Evolutionary conservation across 2,113 vertebrate species (phyloP).

Genomic region (Eptatretus burgeri): DNA sequence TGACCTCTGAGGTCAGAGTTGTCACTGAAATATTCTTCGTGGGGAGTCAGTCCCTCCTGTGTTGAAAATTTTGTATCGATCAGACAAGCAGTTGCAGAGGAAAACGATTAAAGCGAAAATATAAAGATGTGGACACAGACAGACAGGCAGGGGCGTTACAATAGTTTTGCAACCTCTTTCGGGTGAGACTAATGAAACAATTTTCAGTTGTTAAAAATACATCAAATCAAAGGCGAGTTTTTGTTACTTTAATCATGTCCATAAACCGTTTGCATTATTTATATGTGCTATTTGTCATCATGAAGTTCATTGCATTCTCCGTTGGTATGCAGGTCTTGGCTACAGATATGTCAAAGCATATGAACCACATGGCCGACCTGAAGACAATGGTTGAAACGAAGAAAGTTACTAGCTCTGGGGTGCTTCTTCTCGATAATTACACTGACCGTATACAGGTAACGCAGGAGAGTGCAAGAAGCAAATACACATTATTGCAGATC

Average conservation of each 20-base stretch:
- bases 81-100: too few relatives aligned
- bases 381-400: constrained; percentile 1
- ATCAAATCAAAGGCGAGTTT: constrained; percentile 1
- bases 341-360: constrained; percentile 1
- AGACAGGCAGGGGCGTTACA: constrained; percentile 10
- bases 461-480: too few relatives aligned
- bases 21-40: too few relatives aligned
- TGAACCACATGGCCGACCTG: constrained; percentile 2
- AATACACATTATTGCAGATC: too few relatives aligned
- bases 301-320: not conserved
- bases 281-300: constrained; percentile 8
- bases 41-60: too few relatives aligned
- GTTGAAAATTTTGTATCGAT: too few relatives aligned
- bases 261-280: not conserved
- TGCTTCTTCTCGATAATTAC: constrained; percentile 5
- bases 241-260: accelerated
- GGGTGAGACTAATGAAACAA: constrained; percentile 7
- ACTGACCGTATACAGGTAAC: constrained; percentile 4
- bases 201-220: constrained; percentile 1
- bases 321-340: constrained; percentile 2
- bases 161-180: constrained; percentile 10
- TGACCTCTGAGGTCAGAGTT: too few relatives aligned
- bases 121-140: too few relatives aligned
- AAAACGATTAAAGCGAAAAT: too few relatives aligned
- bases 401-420: constrained; percentile 4